Evolutionary conservation across 2,113 vertebrate species (phyloP).

Genomic region (Dicaeum eximium): DNA sequence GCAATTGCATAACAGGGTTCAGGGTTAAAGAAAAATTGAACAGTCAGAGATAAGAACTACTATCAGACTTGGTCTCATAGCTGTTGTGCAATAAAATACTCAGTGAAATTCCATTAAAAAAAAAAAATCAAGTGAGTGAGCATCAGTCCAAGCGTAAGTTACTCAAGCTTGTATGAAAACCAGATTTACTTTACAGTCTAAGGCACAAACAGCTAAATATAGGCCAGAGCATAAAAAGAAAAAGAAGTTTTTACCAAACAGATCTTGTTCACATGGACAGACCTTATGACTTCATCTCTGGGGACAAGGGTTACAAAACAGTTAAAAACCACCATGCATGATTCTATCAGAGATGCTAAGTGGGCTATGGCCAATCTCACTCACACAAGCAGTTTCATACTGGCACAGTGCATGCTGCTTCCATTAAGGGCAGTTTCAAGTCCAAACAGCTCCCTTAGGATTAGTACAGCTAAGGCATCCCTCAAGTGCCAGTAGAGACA

Average conservation of each 20-base stretch:
- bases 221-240: background rate
- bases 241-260: background rate
- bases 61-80: background rate
- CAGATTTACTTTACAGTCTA: background rate
- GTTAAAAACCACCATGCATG: background rate
- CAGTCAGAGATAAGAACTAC: background rate
- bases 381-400: background rate
- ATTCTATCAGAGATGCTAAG: background rate
- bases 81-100: background rate
- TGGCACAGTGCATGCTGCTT: background rate
- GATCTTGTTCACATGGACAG: background rate
- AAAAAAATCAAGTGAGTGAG: background rate
- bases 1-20: background rate
- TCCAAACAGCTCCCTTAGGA: background rate
- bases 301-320: background rate
- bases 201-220: background rate
- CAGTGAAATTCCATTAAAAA: background rate
- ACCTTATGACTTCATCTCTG: background rate
- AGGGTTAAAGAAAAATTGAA: background rate
- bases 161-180: background rate
- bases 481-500: background rate
- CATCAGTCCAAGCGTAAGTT: background rate
- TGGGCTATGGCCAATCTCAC: background rate
- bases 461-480: background rate
- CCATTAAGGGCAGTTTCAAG: background rate